phyloP scores from a whole-genome alignment of 2,888 invertebrate genomes.

The Arrhopalites spinosus region DNA sequence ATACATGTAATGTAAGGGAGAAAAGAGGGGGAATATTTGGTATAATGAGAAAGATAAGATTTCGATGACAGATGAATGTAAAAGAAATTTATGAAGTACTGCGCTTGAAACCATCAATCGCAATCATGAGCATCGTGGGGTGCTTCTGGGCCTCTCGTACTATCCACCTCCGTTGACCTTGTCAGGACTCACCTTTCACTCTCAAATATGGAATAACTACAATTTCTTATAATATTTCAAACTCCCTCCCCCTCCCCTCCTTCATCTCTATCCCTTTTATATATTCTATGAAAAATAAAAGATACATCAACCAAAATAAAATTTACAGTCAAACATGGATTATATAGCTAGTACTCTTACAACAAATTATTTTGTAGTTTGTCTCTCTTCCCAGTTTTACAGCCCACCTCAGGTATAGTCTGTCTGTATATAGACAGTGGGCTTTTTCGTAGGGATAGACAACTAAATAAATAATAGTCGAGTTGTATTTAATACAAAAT shows the following conservation, averaged over 20 bases:
- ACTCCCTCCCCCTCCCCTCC: background rate
- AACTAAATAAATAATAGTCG: too few relatives aligned
- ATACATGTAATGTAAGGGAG: background rate
- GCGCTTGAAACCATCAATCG: slow-evolving; percentile 43
- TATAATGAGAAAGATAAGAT: slow-evolving; percentile 36
- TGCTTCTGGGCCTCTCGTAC: slow-evolving; percentile 20
- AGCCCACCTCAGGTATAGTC: too few relatives aligned
- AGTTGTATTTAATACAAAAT: too few relatives aligned
- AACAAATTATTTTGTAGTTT: too few relatives aligned
- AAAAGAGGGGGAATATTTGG: background rate
- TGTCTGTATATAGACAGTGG: too few relatives aligned
- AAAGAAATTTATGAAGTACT: slow-evolving; percentile 39
- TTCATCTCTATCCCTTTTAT: background rate
- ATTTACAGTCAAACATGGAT: too few relatives aligned
- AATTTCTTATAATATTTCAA: background rate
- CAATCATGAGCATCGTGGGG: slow-evolving; percentile 39
- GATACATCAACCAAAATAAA: too few relatives aligned
- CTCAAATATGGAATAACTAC: background rate
- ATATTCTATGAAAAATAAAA: too few relatives aligned
- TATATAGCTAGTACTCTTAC: too few relatives aligned
- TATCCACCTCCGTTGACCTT: slow-evolving; percentile 12
- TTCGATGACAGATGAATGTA: slow-evolving; percentile 43
- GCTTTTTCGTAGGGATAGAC: too few relatives aligned
- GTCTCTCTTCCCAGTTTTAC: too few relatives aligned
- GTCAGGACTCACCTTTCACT: slow-evolving; percentile 10